phyloP scores from a whole-genome alignment of 2,113 vertebrate genomes.

The Ceyx cyanopectus region DNA sequence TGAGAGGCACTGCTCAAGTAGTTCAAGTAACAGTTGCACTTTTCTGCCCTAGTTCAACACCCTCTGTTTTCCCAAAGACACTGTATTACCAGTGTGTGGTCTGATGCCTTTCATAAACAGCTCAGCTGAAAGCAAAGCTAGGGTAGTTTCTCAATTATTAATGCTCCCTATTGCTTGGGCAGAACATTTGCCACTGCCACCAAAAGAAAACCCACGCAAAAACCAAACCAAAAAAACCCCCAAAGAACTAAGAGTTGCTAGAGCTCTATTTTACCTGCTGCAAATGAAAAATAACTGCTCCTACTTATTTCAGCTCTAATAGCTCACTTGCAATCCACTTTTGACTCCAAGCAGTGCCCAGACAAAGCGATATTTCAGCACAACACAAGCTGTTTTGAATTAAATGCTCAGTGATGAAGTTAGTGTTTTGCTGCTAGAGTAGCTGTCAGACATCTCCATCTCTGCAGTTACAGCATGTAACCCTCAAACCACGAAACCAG shows the following conservation, averaged over 20 bases:
- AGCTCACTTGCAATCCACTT: background rate
- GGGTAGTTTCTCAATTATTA: background rate
- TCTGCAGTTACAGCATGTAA: background rate
- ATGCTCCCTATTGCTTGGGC: background rate
- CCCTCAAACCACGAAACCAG: background rate
- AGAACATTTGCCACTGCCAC: accelerated
- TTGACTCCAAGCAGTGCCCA: background rate
- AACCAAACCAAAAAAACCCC: accelerated
- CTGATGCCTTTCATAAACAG: background rate
- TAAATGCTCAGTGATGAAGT: background rate
- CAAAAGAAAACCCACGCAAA: background rate
- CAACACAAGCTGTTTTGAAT: background rate
- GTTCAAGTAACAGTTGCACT: background rate
- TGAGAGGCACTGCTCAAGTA: background rate
- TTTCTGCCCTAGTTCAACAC: background rate
- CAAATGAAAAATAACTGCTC: background rate
- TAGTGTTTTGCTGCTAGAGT: background rate
- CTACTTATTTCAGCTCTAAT: background rate
- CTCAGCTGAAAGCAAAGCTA: background rate
- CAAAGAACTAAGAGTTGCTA: background rate
- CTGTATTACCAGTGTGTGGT: accelerated
- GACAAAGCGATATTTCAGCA: background rate
- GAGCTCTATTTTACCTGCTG: background rate
- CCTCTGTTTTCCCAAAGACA: background rate
- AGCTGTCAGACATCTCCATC: background rate